Base-by-base conservation (phyloP, 2,797 vertebrate genomes). In the Enteromius viviparus region DNA sequence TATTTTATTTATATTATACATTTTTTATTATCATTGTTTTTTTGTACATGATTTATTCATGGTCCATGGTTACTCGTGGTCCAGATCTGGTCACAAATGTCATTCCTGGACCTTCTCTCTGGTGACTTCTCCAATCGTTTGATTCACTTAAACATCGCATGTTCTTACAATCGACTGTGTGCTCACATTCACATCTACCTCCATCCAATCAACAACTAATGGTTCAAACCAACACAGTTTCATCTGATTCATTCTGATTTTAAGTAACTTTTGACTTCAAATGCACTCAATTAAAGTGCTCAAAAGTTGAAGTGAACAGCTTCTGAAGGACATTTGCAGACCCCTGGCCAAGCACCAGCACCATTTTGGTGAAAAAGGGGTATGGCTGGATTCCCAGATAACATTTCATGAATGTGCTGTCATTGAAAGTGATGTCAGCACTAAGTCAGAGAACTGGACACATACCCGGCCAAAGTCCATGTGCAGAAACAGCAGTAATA, bases 401-500 rank as follows among this genome's bases (percentile, higher is more conserved):
- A 72, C 45, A 69, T 62, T 37, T 47, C 40, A 82, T 74, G 65
- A 84, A 81, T 65, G 84, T 29, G 49, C 17, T 15, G 78, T 76
- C 69, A 71, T 62, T 53, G 55, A 21, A 77, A 66, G 76, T 74
- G 71, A 86, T 42, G 75, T 68, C 71, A 78, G 69, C 45, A 26
- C 74, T 84, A 69, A 64, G 23, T 77, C 58, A 78, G 72, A 49
- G 17, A 64, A 51, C 62, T 65, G 75, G 68, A 78, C 19, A 58
- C 40, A 66, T 60, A 65, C 68, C 76, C 66, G 64, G 19, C 3
- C 80, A 51, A 64, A 53, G 69, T 82, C 80, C 80, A 45, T 66
- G 83, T 68, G 75, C 47, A 79, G 42, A 85, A 78, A 76, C 74
- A 37, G 80, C 75, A 80, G 49, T 12, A 47, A 75, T 76, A 60